Conservation (phyloP, 2,888 invertebrate species). For the Mellilla xanthometata region DNA sequence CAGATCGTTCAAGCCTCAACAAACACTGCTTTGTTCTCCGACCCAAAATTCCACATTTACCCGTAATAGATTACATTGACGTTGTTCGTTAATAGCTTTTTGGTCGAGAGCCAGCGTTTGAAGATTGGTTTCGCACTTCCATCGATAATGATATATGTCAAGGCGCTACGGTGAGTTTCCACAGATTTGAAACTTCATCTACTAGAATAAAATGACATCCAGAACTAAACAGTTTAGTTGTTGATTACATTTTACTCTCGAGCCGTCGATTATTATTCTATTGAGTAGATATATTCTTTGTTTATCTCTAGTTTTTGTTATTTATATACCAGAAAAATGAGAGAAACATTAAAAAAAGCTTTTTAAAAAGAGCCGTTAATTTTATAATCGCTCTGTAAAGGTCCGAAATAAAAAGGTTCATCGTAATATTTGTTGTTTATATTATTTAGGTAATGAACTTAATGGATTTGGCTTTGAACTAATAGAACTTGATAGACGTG, state of each 20-base stretch:
- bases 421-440: constrained; percentile 49
- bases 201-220: background rate
- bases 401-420: too few relatives aligned
- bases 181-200: constrained; percentile 17
- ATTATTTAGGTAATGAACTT: constrained; percentile 68
- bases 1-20: constrained; percentile 21
- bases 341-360: too few relatives aligned
- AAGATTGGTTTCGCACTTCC: constrained; percentile 29
- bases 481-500: constrained; percentile 74
- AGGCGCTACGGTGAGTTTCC: constrained; percentile 29
- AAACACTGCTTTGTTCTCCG: constrained; percentile 24
- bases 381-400: too few relatives aligned
- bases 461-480: constrained; percentile 76
- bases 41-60: constrained; percentile 28
- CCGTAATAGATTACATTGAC: constrained; percentile 29
- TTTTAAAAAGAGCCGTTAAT: too few relatives aligned
- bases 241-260: background rate
- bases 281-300: too few relatives aligned
- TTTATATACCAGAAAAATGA: too few relatives aligned
- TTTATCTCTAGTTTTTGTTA: too few relatives aligned
- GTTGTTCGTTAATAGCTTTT: constrained; percentile 34
- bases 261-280: too few relatives aligned
- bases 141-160: constrained; percentile 39
- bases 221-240: too few relatives aligned
- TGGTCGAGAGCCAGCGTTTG: constrained; percentile 41